Percentiles rank a stretch among this genome's conserved stretches.
Conservation (phyloP, 2,797 vertebrate species). For the Pseudochirops cupreus region DNA sequence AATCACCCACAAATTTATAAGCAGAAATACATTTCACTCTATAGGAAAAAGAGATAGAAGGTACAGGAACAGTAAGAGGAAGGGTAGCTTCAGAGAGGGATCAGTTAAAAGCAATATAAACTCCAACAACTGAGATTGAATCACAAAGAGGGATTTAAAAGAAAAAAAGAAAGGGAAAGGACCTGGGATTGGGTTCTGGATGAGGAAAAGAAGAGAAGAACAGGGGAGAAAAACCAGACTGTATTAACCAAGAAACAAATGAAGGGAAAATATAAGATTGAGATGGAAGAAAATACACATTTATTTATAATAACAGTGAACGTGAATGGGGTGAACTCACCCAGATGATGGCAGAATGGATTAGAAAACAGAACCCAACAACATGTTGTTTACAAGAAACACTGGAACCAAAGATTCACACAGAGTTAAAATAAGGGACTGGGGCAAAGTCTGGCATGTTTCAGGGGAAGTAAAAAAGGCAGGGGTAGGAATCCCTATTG, state of each 20-base stretch:
- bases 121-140: background rate
- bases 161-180: background rate
- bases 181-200: background rate
- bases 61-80: background rate
- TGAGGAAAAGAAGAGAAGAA: background rate
- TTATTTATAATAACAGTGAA: background rate
- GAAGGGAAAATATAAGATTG: background rate
- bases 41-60: background rate
- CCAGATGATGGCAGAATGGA: background rate
- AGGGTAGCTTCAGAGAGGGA: background rate
- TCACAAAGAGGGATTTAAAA: background rate
- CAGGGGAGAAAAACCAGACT: background rate
- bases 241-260: background rate
- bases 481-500: background rate
- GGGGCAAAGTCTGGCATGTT: background rate
- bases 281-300: background rate
- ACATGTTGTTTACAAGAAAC: background rate
- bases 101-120: background rate
- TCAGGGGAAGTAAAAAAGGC: background rate
- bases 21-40: background rate
- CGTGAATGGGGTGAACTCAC: background rate
- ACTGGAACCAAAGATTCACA: background rate
- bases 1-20: background rate
- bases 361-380: background rate
- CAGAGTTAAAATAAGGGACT: background rate